Evolutionary conservation across 2,797 vertebrate genomes (phyloP), one percentile per base, ranked within the genome.

Genomic region (Amphiprion clarkii): DNA sequence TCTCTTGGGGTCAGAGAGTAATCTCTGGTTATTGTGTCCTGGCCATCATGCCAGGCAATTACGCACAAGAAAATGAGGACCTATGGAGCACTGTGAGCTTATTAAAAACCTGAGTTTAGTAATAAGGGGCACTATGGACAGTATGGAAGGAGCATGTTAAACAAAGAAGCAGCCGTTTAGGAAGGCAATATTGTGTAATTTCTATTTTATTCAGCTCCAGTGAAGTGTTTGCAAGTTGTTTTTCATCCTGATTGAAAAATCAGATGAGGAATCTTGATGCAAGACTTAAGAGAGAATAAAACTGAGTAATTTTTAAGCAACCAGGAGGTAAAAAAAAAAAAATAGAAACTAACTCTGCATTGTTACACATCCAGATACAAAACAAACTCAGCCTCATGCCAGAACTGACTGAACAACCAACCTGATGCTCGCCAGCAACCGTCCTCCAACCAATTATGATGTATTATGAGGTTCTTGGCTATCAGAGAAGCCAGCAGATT

Each of bases 1-100:
- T 83, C 72, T 86, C 76, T 59, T 4, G 66, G 59, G 90, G 89
- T 91, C 85, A 87, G 64, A 81, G 88, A 88, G 73, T 89, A 90
- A 91, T 86, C 74, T 82, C 68, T 67, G 81, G 71, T 74, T 81
- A 88, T 76, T 86, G 84, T 84, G 74, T 82, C 76, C 61, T 7
- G 63, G 84, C 54, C 88, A 77, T 71, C 79, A 48, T 36, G 72
- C 60, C 74, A 61, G 75, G 75, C 85, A 92, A 94, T 93, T 92
- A 93, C 78, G 78, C 66, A 60, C 59, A 73, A 60, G 72, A 79
- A 79, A 82, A 87, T 71, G 78, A 86, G 77, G 67, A 84, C 68
- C 72, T 52, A 29, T 71, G 53, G 78, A 78, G 66, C 64, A 64
- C 16, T 19, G 57, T 49, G 66, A 74, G 71, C 81, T 89, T 84